Evolutionary conservation across 2,113 vertebrate genomes (phyloP).

Genomic region (Fukomys damarensis): DNA sequence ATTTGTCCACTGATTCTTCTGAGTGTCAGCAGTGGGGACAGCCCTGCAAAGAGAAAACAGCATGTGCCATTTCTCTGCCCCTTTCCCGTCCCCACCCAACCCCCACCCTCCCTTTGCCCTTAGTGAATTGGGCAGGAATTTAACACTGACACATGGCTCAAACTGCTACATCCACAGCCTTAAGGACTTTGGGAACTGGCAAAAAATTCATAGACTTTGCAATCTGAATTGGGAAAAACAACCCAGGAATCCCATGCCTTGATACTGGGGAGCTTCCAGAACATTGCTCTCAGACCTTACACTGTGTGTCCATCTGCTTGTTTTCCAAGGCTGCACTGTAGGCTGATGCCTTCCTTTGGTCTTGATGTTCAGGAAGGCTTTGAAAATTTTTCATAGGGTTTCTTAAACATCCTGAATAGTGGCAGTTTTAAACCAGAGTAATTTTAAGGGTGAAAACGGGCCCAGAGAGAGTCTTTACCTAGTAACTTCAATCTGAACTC

Average conservation of each 20-base stretch:
- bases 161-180: not conserved
- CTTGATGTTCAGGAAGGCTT: conserved; percentile 43
- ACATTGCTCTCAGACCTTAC: not conserved
- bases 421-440: conserved; percentile 65
- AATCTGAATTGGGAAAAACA: not conserved
- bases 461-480: conserved; percentile 3
- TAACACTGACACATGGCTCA: not conserved
- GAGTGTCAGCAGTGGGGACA: conserved; percentile 42
- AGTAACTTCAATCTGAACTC: conserved; percentile 65
- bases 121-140: conserved; percentile 17
- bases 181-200: not conserved
- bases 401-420: conserved; percentile 62
- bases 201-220: conserved; percentile 26
- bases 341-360: not conserved
- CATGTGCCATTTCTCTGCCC: not conserved
- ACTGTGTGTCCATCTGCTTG: not conserved
- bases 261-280: not conserved
- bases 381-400: conserved; percentile 22
- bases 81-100: not conserved
- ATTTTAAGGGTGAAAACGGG: conserved; percentile 20
- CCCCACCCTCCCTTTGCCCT: not conserved
- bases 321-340: not conserved
- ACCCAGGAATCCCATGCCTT: not conserved
- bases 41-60: not conserved
- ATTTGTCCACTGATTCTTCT: conserved; percentile 74